phyloP scores from a whole-genome alignment of 92 coral and sea anemone species.

The Plumapathes pennacea region DNA sequence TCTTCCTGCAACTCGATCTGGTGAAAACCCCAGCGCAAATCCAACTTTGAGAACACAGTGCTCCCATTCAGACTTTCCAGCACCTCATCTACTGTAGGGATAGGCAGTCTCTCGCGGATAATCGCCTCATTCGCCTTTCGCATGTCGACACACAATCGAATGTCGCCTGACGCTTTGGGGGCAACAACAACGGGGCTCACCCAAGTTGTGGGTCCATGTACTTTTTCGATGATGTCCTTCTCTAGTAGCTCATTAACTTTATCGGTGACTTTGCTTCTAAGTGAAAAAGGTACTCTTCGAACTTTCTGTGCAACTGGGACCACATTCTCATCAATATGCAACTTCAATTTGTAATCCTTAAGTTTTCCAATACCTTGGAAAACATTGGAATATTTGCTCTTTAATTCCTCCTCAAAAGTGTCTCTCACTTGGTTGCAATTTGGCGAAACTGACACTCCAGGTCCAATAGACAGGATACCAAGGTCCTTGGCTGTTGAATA shows the following conservation, averaged over 20 bases:
- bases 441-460: constrained; percentile 20
- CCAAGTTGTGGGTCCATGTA: constrained; percentile 26
- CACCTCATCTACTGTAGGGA: constrained; percentile 15
- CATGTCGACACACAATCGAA: constrained; percentile 26
- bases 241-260: constrained; percentile 35
- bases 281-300: constrained; percentile 33
- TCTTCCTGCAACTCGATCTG: constrained; percentile 37
- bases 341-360: constrained; percentile 37
- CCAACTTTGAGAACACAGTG: constrained; percentile 22
- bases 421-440: constrained; percentile 23
- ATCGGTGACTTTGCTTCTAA: constrained; percentile 31
- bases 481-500: constrained; percentile 29
- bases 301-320: constrained; percentile 42
- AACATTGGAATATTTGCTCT: constrained; percentile 37
- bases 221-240: constrained; percentile 34
- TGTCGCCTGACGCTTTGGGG: constrained; percentile 14
- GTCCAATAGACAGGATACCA: constrained; percentile 49
- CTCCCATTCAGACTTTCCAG: constrained; percentile 12
- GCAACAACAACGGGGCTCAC: constrained; percentile 25
- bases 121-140: constrained; percentile 14
- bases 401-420: constrained; percentile 6
- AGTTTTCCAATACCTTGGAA: constrained; percentile 56
- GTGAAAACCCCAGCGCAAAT: constrained; percentile 42
- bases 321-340: constrained; percentile 35
- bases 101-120: constrained; percentile 6